Evolutionary conservation across 2,888 invertebrate species (phyloP).

Genomic region (Timema cristinae): DNA sequence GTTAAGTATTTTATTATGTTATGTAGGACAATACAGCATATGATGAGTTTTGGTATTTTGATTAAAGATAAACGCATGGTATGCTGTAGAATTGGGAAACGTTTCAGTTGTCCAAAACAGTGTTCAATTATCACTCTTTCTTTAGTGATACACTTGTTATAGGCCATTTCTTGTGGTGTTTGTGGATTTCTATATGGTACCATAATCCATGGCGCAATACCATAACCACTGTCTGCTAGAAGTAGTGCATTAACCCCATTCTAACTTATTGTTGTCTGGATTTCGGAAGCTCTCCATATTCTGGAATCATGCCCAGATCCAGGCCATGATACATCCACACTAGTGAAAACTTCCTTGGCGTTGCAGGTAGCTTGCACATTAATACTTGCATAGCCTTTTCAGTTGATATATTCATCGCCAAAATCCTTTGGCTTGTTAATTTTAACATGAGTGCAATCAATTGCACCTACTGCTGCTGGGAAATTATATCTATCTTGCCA

Average conservation of each 20-base stretch:
- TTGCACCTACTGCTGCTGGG: too few species aligned
- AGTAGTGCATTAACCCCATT: not conserved
- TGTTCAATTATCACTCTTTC: not conserved
- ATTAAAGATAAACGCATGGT: not conserved
- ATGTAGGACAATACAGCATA: constrained; percentile 1
- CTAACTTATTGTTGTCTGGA: not conserved
- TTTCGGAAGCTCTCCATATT: constrained; percentile 11
- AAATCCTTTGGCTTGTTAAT: not conserved
- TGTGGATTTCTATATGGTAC: not conserved
- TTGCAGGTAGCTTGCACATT: constrained; percentile 28
- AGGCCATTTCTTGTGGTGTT: not conserved
- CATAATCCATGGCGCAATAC: constrained; percentile 11
- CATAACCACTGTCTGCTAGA: constrained; percentile 1
- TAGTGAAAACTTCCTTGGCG: constrained; percentile 24
- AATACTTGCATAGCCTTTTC: constrained; percentile 10
- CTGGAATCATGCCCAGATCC: constrained; percentile 27
- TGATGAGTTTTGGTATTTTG: not conserved
- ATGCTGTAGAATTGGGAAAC: not conserved
- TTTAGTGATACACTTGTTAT: not conserved
- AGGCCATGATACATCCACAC: constrained; percentile 23
- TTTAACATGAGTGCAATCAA: too few species aligned
- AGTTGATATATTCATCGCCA: constrained; percentile 13
- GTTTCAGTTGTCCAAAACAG: not conserved
- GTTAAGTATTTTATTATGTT: not conserved
- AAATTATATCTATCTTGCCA: too few species aligned